Conservation (phyloP, 2,797 vertebrate genomes). For the Myotis planiceps region DNA sequence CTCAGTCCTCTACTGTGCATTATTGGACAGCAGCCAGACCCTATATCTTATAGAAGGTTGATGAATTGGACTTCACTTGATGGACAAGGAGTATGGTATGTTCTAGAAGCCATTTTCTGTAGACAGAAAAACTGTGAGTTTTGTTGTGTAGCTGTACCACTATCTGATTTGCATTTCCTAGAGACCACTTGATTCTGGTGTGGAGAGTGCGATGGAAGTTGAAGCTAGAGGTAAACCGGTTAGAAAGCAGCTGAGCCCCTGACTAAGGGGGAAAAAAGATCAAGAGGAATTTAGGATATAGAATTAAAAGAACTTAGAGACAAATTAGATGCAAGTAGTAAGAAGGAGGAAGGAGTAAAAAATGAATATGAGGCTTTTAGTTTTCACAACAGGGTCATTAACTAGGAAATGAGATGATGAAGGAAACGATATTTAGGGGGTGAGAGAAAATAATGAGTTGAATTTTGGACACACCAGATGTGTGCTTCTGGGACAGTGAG, state of each 20-base stretch:
- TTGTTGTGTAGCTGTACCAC: background rate
- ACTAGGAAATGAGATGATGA: background rate
- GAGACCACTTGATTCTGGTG: background rate
- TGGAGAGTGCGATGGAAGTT: background rate
- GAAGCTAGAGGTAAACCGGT: background rate
- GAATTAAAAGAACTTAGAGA: background rate
- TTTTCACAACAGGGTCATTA: background rate
- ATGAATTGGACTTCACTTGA: background rate
- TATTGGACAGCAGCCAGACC: no score
- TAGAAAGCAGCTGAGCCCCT: background rate
- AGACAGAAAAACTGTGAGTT: background rate
- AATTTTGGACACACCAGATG: background rate
- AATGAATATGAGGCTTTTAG: background rate
- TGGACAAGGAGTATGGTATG: background rate
- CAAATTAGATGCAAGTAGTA: background rate
- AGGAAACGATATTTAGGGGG: background rate
- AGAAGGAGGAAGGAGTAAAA: background rate
- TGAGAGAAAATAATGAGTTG: background rate
- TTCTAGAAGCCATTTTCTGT: background rate
- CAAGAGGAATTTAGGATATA: background rate
- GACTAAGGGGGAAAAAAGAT: background rate
- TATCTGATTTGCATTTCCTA: background rate
- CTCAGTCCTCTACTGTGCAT: background rate
- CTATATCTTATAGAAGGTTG: background rate
- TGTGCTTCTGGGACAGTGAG: background rate